These are phyloP conservation scores for Frieseomelitta varia DNA, from an alignment of 1,140 invertebrate genomes.

Conservation along the genomic window DNA sequence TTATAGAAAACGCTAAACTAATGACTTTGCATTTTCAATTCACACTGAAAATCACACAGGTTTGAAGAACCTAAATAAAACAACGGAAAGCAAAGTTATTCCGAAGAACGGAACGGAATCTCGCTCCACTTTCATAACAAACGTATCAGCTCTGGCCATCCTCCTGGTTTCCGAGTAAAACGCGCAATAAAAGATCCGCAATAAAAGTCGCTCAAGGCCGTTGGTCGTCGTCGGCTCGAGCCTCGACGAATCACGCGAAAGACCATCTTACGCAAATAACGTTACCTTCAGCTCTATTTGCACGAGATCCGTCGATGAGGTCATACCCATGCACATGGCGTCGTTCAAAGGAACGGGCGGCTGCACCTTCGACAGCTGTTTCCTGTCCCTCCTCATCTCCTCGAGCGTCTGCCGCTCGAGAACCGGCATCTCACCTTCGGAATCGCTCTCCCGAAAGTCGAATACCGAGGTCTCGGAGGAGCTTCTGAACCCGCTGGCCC, in stretches of 20 bases:
- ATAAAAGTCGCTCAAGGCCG: background rate
- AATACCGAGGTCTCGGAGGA: conserved; percentile 86
- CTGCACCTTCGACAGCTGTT: conserved; percentile 81
- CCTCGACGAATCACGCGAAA: background rate
- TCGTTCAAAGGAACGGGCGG: conserved; percentile 80
- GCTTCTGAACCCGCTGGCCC: conserved; percentile 83
- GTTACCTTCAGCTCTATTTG: conserved; percentile 77
- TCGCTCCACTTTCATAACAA: too few species aligned
- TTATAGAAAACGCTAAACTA: too few species aligned
- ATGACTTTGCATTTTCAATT: too few species aligned
- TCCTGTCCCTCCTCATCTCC: conserved; percentile 83
- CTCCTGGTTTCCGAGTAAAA: background rate
- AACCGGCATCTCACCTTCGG: conserved; percentile 84
- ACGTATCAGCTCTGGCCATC: too few species aligned
- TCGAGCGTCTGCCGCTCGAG: conserved; percentile 83
- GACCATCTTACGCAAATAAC: background rate
- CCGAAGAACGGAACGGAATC: too few species aligned
- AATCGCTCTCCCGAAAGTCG: conserved; percentile 85
- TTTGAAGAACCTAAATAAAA: too few species aligned
- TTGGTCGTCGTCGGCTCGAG: background rate
- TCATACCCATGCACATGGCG: conserved; percentile 73
- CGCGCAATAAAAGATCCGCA: background rate
- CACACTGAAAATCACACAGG: too few species aligned
- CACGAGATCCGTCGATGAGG: conserved; percentile 75
- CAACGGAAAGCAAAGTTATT: too few species aligned